Percentiles rank a stretch among this genome's conserved stretches.
Evolutionary conservation across 2,113 vertebrate species (phyloP).

Genomic region (Morone saxatilis): DNA sequence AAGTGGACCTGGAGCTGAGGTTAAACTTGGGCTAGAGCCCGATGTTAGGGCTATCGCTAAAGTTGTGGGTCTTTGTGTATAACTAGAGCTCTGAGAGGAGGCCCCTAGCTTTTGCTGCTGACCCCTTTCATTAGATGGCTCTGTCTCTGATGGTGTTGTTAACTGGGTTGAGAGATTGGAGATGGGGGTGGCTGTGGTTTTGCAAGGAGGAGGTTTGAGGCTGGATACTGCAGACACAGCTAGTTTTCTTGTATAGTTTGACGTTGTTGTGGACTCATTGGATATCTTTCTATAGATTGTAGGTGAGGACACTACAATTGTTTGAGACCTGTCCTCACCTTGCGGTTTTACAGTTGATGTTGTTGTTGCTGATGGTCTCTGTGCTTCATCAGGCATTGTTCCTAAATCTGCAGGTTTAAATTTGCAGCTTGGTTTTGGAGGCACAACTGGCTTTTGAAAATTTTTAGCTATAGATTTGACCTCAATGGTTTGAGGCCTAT

Average conservation of each 20-base stretch:
- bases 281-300: conserved; percentile 78
- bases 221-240: conserved; percentile 81
- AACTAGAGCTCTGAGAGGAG: conserved; percentile 58
- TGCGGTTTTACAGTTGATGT: conserved; percentile 57
- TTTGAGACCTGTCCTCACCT: conserved; percentile 75
- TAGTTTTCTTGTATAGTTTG: conserved; percentile 77
- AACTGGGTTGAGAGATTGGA: conserved; percentile 53
- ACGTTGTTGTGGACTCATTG: conserved; percentile 61
- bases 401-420: conserved; percentile 79
- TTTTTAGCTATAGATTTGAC: conserved; percentile 84
- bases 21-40: conserved; percentile 27
- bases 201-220: conserved; percentile 77
- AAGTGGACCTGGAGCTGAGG: conserved; percentile 25
- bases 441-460: conserved; percentile 79
- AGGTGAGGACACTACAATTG: conserved; percentile 76
- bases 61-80: conserved; percentile 66
- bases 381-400: conserved; percentile 64
- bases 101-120: conserved; percentile 52
- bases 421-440: conserved; percentile 82
- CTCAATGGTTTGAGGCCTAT: conserved; percentile 79
- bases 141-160: conserved; percentile 49
- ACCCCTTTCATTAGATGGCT: conserved; percentile 45
- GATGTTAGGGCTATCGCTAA: conserved; percentile 37
- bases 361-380: conserved; percentile 55
- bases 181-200: conserved; percentile 61